These are phyloP conservation scores for Prunella fulvescens DNA, from an alignment of 2,113 vertebrate genomes.

Conservation along the genomic window DNA sequence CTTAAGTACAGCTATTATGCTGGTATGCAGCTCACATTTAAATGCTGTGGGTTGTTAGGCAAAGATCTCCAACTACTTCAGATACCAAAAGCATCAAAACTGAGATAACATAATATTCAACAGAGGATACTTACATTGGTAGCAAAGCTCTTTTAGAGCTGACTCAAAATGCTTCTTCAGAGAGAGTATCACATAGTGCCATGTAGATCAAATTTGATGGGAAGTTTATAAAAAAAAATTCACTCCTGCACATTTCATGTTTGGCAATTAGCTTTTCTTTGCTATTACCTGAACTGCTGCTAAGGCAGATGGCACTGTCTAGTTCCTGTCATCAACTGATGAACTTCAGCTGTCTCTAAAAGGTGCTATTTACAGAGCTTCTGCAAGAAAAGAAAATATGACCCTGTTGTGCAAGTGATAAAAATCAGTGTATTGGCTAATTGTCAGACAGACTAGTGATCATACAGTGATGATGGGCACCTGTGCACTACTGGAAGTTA, in stretches of 20 bases:
- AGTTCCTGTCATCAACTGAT: conserved; percentile 56
- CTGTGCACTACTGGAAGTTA: not conserved
- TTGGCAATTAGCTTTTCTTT: conserved; percentile 33
- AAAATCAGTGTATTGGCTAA: conserved; percentile 24
- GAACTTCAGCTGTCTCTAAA: conserved; percentile 53
- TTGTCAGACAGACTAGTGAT: not conserved
- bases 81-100: not conserved
- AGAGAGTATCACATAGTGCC: not conserved
- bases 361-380: not conserved
- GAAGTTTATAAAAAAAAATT: not conserved
- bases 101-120: not conserved
- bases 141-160: not conserved
- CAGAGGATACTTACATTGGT: not conserved
- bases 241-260: not conserved
- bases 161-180: not conserved
- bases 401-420: not conserved
- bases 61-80: not conserved
- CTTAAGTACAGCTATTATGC: not conserved
- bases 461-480: not conserved
- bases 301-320: conserved; percentile 61
- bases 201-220: not conserved
- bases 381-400: conserved; percentile 3
- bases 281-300: conserved; percentile 50
- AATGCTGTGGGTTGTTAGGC: not conserved
- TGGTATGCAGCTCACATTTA: not conserved